phyloP scores from a whole-genome alignment of 2,113 vertebrate genomes.

The Triplophysa siluroides region DNA sequence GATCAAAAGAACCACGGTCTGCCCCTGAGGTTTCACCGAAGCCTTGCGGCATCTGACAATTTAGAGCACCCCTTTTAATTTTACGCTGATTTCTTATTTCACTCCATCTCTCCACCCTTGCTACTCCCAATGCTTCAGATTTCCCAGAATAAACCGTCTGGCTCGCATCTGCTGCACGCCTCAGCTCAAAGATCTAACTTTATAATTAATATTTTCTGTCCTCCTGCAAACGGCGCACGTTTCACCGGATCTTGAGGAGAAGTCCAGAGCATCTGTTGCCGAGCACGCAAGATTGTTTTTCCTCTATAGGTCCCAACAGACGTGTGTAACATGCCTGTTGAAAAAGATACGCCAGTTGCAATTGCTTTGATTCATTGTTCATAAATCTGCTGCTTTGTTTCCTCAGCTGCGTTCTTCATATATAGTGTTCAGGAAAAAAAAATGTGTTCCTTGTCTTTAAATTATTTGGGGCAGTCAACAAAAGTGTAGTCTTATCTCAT shows the following conservation, averaged over 20 bases:
- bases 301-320: constrained; percentile 46
- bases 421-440: neutral
- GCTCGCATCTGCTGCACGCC: constrained; percentile 52
- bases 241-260: constrained; percentile 48
- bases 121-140: constrained; percentile 59
- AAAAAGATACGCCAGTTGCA: constrained; percentile 25
- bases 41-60: constrained; percentile 59
- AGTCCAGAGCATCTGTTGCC: constrained; percentile 53
- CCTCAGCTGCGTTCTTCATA: constrained; percentile 12
- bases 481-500: neutral
- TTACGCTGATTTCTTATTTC: constrained; percentile 38
- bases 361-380: constrained; percentile 16
- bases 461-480: neutral
- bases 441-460: neutral
- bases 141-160: constrained; percentile 71
- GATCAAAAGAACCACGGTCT: constrained; percentile 32
- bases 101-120: constrained; percentile 52
- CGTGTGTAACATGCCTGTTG: constrained; percentile 23
- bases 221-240: constrained; percentile 37
- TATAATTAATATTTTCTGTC: constrained; percentile 62
- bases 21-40: constrained; percentile 51
- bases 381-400: constrained; percentile 26
- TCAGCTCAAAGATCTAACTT: constrained; percentile 63
- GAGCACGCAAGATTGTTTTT: constrained; percentile 38
- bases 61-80: constrained; percentile 52